A percentile compares a stretch with the other conserved stretches of the same genome.
These are phyloP conservation scores for Caranx melampygus DNA, from an alignment of 2,113 vertebrate species.

Conservation along the genomic window DNA sequence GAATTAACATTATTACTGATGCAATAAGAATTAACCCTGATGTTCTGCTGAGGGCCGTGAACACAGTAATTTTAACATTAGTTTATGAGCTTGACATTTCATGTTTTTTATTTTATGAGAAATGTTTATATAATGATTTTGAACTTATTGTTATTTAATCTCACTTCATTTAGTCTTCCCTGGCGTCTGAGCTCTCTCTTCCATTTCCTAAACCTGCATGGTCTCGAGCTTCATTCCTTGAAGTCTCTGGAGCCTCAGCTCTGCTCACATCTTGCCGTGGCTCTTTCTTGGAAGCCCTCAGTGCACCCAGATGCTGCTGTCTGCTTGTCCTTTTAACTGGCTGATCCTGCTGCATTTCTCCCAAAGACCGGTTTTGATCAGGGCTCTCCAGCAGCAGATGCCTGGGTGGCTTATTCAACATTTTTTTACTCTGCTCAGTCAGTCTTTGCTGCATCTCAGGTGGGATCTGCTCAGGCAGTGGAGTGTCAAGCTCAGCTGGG, in stretches of 20 bases:
- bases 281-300: conserved; percentile 45
- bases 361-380: conserved; percentile 27
- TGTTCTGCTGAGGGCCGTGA: too few relatives aligned
- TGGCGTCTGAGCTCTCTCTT: conserved; percentile 16
- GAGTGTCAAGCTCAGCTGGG: conserved; percentile 71
- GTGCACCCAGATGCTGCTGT: conserved; percentile 45
- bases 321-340: conserved; percentile 38
- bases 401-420: conserved; percentile 50
- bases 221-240: conserved; percentile 28
- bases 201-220: conserved; percentile 27
- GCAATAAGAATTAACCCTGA: background rate
- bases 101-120: too few relatives aligned
- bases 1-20: background rate
- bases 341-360: conserved; percentile 41
- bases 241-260: conserved; percentile 12
- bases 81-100: too few relatives aligned
- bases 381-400: conserved; percentile 39
- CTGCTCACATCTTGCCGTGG: conserved; percentile 25
- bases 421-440: conserved; percentile 50
- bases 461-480: conserved; percentile 74
- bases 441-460: conserved; percentile 46
- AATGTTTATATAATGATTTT: too few relatives aligned
- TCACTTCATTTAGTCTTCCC: conserved; percentile 41
- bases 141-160: background rate
- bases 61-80: too few relatives aligned